phyloP scores from a whole-genome alignment of 2,888 invertebrate genomes.

The Sinopyrophorus schimmeli region DNA sequence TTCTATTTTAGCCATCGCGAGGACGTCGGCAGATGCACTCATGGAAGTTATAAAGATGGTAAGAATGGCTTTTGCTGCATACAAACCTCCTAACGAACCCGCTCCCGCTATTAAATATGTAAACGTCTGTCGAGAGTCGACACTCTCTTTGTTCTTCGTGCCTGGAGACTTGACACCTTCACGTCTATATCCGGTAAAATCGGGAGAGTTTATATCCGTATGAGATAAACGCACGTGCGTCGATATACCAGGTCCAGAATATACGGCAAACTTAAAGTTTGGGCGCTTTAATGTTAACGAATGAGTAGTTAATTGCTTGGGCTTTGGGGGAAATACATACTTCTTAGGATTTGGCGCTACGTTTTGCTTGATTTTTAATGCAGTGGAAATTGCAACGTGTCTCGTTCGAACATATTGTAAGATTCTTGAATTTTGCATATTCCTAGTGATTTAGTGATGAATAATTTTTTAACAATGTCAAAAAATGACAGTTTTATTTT shows the following conservation, averaged over 20 bases:
- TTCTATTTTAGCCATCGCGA: conserved; percentile 78
- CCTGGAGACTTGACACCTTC: conserved; percentile 65
- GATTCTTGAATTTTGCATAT: too few relatives aligned
- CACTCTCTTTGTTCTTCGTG: conserved; percentile 58
- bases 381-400: too few relatives aligned
- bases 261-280: not conserved
- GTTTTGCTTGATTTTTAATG: too few relatives aligned
- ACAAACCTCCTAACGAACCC: conserved; percentile 62
- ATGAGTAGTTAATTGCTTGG: not conserved
- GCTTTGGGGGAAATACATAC: not conserved
- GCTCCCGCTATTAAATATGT: conserved; percentile 78
- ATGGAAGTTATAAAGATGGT: conserved; percentile 63
- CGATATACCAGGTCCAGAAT: conserved; percentile 11
- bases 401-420: too few relatives aligned
- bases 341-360: not conserved
- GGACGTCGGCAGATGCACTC: conserved; percentile 71
- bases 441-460: too few relatives aligned
- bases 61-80: conserved; percentile 64
- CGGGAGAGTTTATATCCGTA: conserved; percentile 85
- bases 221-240: conserved; percentile 73
- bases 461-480: too few relatives aligned
- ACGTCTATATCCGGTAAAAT: conserved; percentile 80
- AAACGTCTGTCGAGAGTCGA: conserved; percentile 70
- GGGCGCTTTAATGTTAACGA: not conserved
- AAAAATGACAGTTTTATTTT: too few relatives aligned